These are phyloP conservation scores for Drosophila hamatofila DNA, from an alignment of 2,888 invertebrate species.

Conservation along the genomic window DNA sequence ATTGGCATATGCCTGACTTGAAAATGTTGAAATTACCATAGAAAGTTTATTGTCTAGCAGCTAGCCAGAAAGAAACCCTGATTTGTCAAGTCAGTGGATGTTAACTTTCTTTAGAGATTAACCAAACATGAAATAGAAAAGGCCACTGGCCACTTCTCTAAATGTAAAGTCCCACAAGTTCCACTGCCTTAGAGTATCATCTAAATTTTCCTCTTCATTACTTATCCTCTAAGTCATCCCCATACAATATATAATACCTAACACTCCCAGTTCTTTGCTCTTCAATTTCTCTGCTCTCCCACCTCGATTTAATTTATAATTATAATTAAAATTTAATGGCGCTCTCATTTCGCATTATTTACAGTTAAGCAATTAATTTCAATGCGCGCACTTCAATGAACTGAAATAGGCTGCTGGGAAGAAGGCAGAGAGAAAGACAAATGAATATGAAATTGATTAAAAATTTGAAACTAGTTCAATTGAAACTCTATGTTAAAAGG, in stretches of 20 bases:
- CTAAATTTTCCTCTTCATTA: neutral
- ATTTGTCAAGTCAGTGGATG: neutral
- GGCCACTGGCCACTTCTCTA: no score
- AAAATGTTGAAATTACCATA: no score
- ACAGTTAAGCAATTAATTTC: slow-evolving; percentile 60
- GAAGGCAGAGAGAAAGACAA: slow-evolving; percentile 3
- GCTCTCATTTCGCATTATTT: slow-evolving; percentile 39
- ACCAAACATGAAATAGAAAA: neutral
- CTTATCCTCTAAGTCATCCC: neutral
- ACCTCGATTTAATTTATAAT: slow-evolving; percentile 16
- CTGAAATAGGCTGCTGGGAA: slow-evolving; percentile 25
- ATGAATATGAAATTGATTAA: slow-evolving; percentile 57
- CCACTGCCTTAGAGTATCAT: no score
- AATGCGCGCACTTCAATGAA: slow-evolving; percentile 44
- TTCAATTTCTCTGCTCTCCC: neutral
- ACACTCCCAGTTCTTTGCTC: neutral
- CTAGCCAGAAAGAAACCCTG: neutral
- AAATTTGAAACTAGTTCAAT: slow-evolving; percentile 46
- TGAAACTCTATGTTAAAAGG: slow-evolving; percentile 26
- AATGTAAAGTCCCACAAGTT: no score
- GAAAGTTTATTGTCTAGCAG: neutral
- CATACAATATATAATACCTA: neutral
- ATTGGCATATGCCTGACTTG: no score
- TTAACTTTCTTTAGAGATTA: neutral
- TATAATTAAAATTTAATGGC: slow-evolving; percentile 59